Conservation (phyloP, 2,113 vertebrate genomes). For the Phylloscopus trochiloides region DNA sequence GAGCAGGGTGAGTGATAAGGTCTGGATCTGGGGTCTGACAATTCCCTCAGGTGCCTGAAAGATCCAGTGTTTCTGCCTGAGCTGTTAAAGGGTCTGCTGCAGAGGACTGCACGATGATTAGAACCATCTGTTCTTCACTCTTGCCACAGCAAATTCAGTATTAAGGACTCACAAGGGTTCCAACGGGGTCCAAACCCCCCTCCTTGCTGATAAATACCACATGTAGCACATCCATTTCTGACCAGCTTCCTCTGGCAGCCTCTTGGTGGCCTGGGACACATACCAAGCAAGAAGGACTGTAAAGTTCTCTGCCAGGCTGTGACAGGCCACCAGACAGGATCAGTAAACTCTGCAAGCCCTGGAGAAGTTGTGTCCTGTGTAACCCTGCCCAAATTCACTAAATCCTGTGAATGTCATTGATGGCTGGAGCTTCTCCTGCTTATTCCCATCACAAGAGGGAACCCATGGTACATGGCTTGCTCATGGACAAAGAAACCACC, state of each 20-base stretch:
- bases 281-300: not conserved
- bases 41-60: not conserved
- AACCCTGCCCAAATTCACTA: not conserved
- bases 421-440: not conserved
- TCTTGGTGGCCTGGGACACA: not conserved
- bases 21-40: not conserved
- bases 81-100: not conserved
- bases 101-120: not conserved
- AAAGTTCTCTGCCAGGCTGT: not conserved
- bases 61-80: not conserved
- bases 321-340: not conserved
- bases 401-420: not conserved
- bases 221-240: not conserved
- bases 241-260: not conserved
- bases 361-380: not conserved
- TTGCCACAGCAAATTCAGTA: not conserved
- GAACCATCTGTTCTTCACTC: constrained; percentile 17
- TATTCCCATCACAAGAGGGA: not conserved
- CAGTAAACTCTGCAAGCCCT: not conserved
- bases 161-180: not conserved
- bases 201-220: not conserved
- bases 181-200: not conserved
- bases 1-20: not conserved
- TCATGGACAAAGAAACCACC: not conserved
- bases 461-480: fast-evolving